A percentile compares a stretch with the other conserved stretches of the same genome.
Conservation (phyloP, 2,797 vertebrate species). For the Pseudochaenichthys georgianus region DNA sequence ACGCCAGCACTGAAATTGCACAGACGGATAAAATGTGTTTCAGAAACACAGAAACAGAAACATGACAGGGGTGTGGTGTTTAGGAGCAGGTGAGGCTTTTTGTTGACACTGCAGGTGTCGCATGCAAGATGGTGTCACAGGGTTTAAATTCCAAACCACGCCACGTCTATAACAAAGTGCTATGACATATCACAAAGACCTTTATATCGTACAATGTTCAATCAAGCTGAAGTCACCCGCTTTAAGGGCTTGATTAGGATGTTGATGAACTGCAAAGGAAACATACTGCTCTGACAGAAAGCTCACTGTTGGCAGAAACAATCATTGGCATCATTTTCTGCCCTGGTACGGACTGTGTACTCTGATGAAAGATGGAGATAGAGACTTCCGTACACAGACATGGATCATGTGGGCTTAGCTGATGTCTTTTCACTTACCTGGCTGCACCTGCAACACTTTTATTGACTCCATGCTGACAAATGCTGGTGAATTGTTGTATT, state of each 20-base stretch:
- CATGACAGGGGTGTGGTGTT: conserved; percentile 41
- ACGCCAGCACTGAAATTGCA: conserved; percentile 21
- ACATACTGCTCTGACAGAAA: conserved; percentile 37
- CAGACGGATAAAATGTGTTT: conserved; percentile 8
- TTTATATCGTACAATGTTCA: conserved; percentile 48
- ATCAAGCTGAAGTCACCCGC: conserved; percentile 55
- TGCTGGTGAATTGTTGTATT: conserved; percentile 35
- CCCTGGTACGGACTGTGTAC: conserved; percentile 51
- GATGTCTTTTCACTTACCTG: conserved; percentile 49
- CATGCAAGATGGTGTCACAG: conserved; percentile 39
- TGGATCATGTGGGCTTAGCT: conserved; percentile 64
- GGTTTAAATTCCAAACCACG: conserved; percentile 43
- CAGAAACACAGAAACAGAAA: conserved; percentile 9
- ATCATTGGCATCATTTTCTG: conserved; percentile 55
- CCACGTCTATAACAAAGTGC: conserved; percentile 56
- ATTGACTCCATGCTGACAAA: conserved; percentile 51
- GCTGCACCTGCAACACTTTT: conserved; percentile 65
- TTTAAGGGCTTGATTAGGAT: conserved; percentile 54
- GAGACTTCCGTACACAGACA: conserved; percentile 47
- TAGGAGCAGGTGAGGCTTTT: conserved; percentile 43
- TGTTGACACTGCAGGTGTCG: conserved; percentile 52
- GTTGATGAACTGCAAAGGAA: conserved; percentile 51
- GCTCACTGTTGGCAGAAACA: conserved; percentile 57
- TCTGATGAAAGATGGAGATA: conserved; percentile 67
- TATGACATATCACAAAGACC: conserved; percentile 45